Percentiles rank a stretch among this genome's conserved stretches.
Evolutionary conservation across 2,888 invertebrate species (phyloP).

Genomic region (Cyrtodaria siliqua): DNA sequence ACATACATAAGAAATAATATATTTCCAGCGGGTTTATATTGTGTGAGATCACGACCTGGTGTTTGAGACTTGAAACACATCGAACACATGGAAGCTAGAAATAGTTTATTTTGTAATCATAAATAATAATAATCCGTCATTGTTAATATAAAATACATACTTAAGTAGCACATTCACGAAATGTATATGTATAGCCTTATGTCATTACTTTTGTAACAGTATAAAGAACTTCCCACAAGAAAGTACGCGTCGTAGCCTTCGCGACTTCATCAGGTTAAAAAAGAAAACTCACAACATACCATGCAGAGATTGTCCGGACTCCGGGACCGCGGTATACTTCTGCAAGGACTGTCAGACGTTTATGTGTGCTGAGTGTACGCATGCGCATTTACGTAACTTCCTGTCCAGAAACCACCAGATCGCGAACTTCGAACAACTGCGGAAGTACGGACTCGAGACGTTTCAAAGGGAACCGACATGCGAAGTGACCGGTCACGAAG

Average conservation of each 20-base stretch:
- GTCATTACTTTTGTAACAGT: constrained; percentile 13
- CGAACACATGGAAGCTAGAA: no score
- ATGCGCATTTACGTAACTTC: constrained; percentile 70
- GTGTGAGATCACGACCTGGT: no score
- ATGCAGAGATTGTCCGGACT: constrained; percentile 67
- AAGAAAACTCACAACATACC: constrained; percentile 64
- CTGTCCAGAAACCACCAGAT: constrained; percentile 68
- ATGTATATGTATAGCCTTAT: no score
- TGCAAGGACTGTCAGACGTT: constrained; percentile 70
- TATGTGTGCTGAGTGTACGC: constrained; percentile 69
- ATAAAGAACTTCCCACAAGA: constrained; percentile 65
- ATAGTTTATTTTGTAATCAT: no score
- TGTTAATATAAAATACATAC: no score
- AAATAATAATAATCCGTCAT: no score
- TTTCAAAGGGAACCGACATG: constrained; percentile 65
- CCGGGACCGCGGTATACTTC: constrained; percentile 59
- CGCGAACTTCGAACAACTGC: constrained; percentile 64
- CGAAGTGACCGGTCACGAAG: constrained; percentile 62
- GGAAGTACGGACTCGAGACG: constrained; percentile 67
- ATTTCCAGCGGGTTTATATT: no score
- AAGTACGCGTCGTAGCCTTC: constrained; percentile 62
- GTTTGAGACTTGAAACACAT: no score
- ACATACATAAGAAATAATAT: no score
- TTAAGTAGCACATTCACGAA: no score
- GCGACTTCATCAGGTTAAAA: constrained; percentile 68